These are phyloP conservation scores for Atrina japonica DNA, from an alignment of 2,888 invertebrate species.

Conservation along the genomic window DNA sequence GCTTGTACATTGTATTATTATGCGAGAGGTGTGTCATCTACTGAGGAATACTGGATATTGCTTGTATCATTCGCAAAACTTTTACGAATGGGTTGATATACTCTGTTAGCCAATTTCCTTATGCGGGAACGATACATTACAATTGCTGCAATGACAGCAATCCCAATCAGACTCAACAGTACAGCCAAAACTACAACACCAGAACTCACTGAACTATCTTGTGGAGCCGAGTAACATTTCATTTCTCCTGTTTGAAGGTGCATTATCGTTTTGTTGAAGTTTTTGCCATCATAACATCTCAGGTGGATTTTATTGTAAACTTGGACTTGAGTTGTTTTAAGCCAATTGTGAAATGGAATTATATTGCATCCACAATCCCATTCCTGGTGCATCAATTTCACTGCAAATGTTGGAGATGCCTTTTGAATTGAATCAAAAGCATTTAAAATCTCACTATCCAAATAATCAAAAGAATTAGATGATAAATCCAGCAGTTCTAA, in stretches of 20 bases:
- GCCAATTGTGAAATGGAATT: slow-evolving; percentile 54
- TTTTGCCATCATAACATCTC: slow-evolving; percentile 42
- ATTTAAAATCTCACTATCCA: background rate
- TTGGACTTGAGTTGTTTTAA: slow-evolving; percentile 42
- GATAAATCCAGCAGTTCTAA: slow-evolving; percentile 54
- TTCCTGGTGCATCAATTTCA: slow-evolving; percentile 51
- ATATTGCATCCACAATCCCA: slow-evolving; percentile 61
- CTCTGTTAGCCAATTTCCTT: slow-evolving; percentile 5
- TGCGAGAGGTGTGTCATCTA: slow-evolving; percentile 15
- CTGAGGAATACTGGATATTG: slow-evolving; percentile 25
- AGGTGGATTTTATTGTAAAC: slow-evolving; percentile 40
- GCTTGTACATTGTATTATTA: too few relatives aligned
- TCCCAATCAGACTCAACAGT: slow-evolving; percentile 23
- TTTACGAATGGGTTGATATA: slow-evolving; percentile 9
- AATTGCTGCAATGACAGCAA: slow-evolving; percentile 10
- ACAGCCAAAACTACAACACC: slow-evolving; percentile 30
- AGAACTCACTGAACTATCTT: slow-evolving; percentile 9
- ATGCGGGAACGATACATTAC: slow-evolving; percentile 9
- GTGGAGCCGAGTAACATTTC: background rate
- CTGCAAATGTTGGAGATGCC: slow-evolving; percentile 7
- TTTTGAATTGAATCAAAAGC: slow-evolving; percentile 11
- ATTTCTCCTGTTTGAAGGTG: slow-evolving; percentile 21
- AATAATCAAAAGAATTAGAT: slow-evolving; percentile 40
- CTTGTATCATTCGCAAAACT: background rate
- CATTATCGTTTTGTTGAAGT: slow-evolving; percentile 24